Conservation (phyloP, 1,140 invertebrate genomes). For the Antheraea mylitta region DNA sequence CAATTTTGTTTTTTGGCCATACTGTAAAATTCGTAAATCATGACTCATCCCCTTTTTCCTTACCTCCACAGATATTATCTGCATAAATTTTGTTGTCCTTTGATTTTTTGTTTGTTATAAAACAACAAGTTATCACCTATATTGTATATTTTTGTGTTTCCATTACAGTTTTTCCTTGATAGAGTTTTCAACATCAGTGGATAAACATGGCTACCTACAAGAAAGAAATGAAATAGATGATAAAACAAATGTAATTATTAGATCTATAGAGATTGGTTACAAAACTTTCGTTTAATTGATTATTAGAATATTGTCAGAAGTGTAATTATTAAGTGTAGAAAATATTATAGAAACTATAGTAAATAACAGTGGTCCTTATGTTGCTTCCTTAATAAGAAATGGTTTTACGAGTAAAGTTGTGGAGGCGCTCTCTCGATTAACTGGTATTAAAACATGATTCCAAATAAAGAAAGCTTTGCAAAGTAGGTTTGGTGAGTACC, state of each 20-base stretch:
- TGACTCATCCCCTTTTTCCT: too few relatives aligned
- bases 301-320: too few relatives aligned
- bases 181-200: too few relatives aligned
- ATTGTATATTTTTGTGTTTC: too few relatives aligned
- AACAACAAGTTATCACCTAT: too few relatives aligned
- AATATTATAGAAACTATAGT: not conserved
- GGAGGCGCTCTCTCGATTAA: slow-evolving; percentile 6
- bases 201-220: not conserved
- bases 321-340: too few relatives aligned
- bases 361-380: not conserved
- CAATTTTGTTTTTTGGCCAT: too few relatives aligned
- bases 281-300: not conserved
- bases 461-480: slow-evolving; percentile 2
- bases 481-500: slow-evolving; percentile 13
- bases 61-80: too few relatives aligned
- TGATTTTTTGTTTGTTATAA: too few relatives aligned
- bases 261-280: not conserved
- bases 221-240: not conserved
- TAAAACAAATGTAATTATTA: not conserved
- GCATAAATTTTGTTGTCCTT: too few relatives aligned
- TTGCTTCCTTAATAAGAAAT: slow-evolving; percentile 2
- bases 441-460: not conserved
- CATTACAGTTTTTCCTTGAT: too few relatives aligned
- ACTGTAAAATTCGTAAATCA: too few relatives aligned
- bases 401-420: not conserved